Evolutionary conservation across 2,888 invertebrate genomes (phyloP), one percentile per base, ranked within the genome.

Genomic region (Acanthosepion pharaonis): DNA sequence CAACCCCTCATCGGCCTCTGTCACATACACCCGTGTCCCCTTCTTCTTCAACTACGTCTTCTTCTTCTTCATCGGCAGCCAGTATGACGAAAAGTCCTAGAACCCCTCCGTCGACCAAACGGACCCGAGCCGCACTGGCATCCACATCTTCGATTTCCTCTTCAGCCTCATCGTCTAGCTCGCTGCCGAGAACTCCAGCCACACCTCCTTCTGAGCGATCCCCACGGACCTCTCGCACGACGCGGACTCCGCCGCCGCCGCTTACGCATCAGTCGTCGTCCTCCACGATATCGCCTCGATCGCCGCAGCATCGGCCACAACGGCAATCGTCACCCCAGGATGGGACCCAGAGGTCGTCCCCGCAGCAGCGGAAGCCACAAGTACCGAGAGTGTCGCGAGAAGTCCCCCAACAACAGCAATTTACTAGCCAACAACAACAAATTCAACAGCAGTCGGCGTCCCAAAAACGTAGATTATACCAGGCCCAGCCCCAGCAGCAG

Each of bases 401-500:
- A 93, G 49, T 48, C 25, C 93, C 25, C 23, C 93, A 93, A 93
- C 48, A 93, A 53, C 51, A 92, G 48, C 92, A 48, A 48, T n/a
- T 78, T 33, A n/a, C 78, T 78, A 78, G 78, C n/a, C 78, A 78
- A 28, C 93, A 92, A 51, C 92, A 93, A 51, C 93, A 93, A 51
- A 49, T n/a, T 18, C 93, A 93, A 51, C 92, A 93, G 8, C 92
- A 51, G 53, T 48, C 8, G 53, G 51, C 49, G n/a, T 53, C 28
- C n/a, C 93, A 93, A 51, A 49, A 93, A 92, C 92, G 92, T 49
- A 92, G 51, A 93, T 53, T 20, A 49, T 93, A n/a, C 28, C 93
- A 93, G 93, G 51, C 51, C 42, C 92, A 92, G 33, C 92, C 49
- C 28, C 49, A 49, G 93, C 93, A 93, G 53, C 93, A 93, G n/a